phyloP scores from a whole-genome alignment of 2,797 vertebrate species.

The Eospalax fontanierii region DNA sequence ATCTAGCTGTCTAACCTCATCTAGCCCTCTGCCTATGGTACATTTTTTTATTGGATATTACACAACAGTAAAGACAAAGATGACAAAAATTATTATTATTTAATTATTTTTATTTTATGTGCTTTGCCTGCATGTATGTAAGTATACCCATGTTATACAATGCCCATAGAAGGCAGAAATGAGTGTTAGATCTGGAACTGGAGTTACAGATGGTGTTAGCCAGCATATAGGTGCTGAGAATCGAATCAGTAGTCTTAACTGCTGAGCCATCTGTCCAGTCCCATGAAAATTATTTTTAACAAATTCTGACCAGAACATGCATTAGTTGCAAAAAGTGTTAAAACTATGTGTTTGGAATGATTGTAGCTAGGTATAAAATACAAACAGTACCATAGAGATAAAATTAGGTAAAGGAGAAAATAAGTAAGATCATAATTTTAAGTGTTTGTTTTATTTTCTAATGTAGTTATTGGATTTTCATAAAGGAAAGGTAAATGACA shows the following conservation, averaged over 20 bases:
- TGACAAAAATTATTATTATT: neutral
- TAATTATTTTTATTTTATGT: too few species aligned
- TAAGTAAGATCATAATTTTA: neutral
- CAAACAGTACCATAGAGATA: too few species aligned
- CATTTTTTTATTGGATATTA: neutral
- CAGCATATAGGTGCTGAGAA: too few species aligned
- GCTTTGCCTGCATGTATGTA: too few species aligned
- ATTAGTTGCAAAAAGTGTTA: conserved; percentile 10
- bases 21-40: neutral
- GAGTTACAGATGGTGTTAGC: too few species aligned
- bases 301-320: neutral
- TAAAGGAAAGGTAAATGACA: neutral
- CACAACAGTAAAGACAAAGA: neutral
- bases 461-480: neutral
- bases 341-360: neutral
- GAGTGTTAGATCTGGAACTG: too few species aligned
- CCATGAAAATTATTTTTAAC: neutral
- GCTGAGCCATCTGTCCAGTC: too few species aligned
- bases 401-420: neutral
- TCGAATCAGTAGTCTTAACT: too few species aligned
- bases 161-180: too few species aligned
- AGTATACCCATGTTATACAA: too few species aligned
- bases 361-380: neutral
- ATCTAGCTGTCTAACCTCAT: neutral
- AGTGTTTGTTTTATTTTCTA: neutral